Percentiles rank a stretch among this genome's conserved stretches.
Conservation (phyloP, 2,113 vertebrate species). For the Dicaeum eximium region DNA sequence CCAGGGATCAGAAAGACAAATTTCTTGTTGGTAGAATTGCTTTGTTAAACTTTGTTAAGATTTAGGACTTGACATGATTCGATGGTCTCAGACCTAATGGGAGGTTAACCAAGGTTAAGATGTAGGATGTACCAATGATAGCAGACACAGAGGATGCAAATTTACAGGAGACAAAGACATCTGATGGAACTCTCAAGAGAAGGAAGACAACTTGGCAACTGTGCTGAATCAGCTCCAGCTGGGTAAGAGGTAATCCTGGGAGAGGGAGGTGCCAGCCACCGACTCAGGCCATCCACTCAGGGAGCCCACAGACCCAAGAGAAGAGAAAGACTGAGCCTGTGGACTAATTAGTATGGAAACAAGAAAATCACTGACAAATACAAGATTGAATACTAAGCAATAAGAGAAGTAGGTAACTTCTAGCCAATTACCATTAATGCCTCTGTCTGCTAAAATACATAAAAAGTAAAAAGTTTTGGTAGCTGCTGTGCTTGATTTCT, state of each 20-base stretch:
- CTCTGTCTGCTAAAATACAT: neutral
- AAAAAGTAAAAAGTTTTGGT: neutral
- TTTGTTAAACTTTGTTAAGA: neutral
- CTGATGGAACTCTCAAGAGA: neutral
- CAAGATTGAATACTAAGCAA: neutral
- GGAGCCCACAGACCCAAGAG: neutral
- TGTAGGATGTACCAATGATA: neutral
- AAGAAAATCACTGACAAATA: neutral
- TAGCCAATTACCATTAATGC: neutral
- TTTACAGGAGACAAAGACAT: neutral
- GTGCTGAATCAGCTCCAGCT: rapidly evolving
- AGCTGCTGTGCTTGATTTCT: neutral
- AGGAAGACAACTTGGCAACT: neutral
- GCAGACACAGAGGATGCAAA: neutral
- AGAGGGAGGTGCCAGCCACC: neutral
- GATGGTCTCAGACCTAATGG: neutral
- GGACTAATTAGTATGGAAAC: neutral
- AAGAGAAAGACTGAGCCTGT: neutral
- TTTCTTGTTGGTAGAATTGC: neutral
- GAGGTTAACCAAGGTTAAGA: neutral
- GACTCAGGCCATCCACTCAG: neutral
- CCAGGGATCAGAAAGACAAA: neutral
- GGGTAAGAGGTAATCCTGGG: neutral
- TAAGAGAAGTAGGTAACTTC: neutral
- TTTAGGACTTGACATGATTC: too few species aligned